Conservation (phyloP, 92 coral and sea anemone species). For the Siderastrea siderea region DNA sequence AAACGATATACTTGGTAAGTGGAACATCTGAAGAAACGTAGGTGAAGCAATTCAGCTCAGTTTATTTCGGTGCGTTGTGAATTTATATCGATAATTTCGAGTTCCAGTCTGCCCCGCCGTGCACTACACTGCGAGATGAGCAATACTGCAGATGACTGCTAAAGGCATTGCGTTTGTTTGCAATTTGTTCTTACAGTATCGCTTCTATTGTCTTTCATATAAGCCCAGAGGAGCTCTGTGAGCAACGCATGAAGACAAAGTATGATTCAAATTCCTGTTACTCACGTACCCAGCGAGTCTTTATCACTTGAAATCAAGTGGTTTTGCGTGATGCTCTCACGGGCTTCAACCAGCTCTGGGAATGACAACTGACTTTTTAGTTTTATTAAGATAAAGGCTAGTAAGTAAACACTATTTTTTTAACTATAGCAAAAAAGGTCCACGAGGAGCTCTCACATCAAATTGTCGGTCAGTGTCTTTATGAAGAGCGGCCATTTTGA, state of each 20-base stretch:
- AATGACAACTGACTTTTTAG: no score
- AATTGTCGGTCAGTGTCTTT: no score
- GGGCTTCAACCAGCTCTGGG: no score
- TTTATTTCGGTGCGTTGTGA: neutral
- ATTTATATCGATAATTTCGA: no score
- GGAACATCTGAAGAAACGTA: neutral
- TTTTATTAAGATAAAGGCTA: no score
- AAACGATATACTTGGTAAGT: neutral
- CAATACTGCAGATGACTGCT: neutral
- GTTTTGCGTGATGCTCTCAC: no score
- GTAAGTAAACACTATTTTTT: no score
- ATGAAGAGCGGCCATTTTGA: no score
- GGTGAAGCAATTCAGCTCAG: neutral
- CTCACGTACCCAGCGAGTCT: no score
- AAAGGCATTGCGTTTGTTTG: neutral
- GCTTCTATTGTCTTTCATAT: neutral
- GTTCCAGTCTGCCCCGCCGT: neutral
- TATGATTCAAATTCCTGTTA: neutral
- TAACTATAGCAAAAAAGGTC: no score
- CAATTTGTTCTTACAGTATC: neutral
- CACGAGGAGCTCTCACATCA: no score
- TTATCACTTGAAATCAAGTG: no score
- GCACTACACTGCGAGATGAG: neutral
- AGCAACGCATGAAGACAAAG: neutral
- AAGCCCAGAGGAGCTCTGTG: neutral